Evolutionary conservation across 2,888 invertebrate species (phyloP).

Genomic region (Copidosoma aretas): DNA sequence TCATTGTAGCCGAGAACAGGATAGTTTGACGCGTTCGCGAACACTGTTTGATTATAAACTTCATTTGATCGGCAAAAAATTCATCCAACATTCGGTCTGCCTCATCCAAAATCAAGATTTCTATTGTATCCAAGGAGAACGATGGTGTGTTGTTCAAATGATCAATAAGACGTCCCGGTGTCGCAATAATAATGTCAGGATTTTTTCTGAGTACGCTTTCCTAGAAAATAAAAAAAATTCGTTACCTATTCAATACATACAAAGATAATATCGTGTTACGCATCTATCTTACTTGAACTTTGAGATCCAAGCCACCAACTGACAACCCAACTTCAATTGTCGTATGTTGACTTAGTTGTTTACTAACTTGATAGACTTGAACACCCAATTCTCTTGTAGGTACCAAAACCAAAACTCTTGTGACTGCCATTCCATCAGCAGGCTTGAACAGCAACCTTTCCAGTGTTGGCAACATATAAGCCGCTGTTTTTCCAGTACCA

Average conservation of each 20-base stretch:
- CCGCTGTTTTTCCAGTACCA: slow-evolving; percentile 97
- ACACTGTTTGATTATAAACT: slow-evolving; percentile 94
- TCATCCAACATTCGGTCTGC: slow-evolving; percentile 96
- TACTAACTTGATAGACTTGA: slow-evolving; percentile 94
- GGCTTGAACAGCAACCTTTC: slow-evolving; percentile 92
- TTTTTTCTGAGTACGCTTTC: slow-evolving; percentile 84
- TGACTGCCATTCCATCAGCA: slow-evolving; percentile 71
- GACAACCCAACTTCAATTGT: slow-evolving; percentile 81
- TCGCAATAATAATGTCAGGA: slow-evolving; percentile 97
- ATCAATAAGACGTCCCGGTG: slow-evolving; percentile 97
- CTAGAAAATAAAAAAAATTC: slow-evolving; percentile 57
- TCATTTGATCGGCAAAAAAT: slow-evolving; percentile 99
- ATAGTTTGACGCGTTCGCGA: slow-evolving; percentile 92
- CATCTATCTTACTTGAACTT: slow-evolving; percentile 65
- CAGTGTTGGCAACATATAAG: slow-evolving; percentile 96
- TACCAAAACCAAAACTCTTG: slow-evolving; percentile 89
- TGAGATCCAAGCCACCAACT: slow-evolving; percentile 87
- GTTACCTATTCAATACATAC: slow-evolving; percentile 23
- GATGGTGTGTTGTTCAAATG: slow-evolving; percentile 95
- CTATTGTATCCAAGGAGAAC: slow-evolving; percentile 88
- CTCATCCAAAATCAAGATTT: slow-evolving; percentile 83
- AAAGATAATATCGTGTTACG: slow-evolving; percentile 27
- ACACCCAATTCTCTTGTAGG: slow-evolving; percentile 98
- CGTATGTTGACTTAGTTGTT: slow-evolving; percentile 88
- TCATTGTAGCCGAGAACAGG: slow-evolving; percentile 99